Conservation (phyloP, 2,113 vertebrate species). For the Gasterosteus aculeatus region DNA sequence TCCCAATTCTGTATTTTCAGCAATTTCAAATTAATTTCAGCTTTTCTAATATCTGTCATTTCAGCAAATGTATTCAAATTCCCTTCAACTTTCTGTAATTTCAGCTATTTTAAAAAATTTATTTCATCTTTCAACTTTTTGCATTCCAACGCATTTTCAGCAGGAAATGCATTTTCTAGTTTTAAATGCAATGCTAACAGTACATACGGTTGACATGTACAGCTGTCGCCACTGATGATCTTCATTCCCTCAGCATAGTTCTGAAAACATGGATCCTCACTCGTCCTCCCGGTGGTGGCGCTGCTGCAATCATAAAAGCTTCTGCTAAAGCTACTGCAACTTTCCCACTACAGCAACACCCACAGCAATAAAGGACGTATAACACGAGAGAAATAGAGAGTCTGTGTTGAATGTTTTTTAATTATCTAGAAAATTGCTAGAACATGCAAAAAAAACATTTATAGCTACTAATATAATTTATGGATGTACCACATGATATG, state of each 20-base stretch:
- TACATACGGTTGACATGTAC: background rate
- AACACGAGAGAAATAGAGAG: background rate
- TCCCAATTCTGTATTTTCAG: no score
- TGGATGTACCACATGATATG: background rate
- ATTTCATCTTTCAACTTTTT: no score
- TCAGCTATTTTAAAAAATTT: no score
- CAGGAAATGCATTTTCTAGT: no score
- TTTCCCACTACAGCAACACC: background rate
- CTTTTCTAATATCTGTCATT: no score
- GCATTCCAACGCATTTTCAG: no score
- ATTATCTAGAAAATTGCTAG: constrained; percentile 20
- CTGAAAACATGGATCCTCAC: background rate
- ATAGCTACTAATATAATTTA: background rate
- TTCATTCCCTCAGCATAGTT: background rate
- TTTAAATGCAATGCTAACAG: background rate
- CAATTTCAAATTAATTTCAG: no score
- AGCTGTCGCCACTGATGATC: background rate
- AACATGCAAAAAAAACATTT: constrained; percentile 11
- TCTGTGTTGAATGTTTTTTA: constrained; percentile 32
- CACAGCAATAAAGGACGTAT: background rate
- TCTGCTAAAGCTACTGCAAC: background rate
- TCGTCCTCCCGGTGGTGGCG: background rate
- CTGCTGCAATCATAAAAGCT: background rate
- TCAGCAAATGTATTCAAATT: no score
- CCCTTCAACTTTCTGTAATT: no score